Base-by-base conservation (phyloP, 2,888 invertebrate species). In the Acrobasis repandana region DNA sequence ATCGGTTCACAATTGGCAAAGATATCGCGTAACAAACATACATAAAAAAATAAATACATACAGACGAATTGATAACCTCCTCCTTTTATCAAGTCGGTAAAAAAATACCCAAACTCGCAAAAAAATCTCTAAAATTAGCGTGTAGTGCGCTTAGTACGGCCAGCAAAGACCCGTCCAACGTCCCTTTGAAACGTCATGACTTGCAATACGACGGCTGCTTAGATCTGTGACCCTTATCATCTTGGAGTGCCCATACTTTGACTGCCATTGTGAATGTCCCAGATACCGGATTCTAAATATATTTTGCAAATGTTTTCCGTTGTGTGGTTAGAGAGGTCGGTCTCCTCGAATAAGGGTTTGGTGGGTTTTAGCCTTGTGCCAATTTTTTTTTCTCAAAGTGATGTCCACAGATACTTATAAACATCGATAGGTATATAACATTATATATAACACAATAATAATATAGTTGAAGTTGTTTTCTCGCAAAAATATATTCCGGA, bases 161-260 rank as follows among this genome's bases (percentile, higher is more conserved):
- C 28, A 28, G 28, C 28, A 28, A 28, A 43, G 11, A 14, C 14
- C 43, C 11, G 6, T 14, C 14, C 38, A 18, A 38, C 14, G 38
- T 18, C 20, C 38, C 18, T 54, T 52, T 52, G 15, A 43, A 52
- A 54, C 61, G 59, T 61, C 60, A 57, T 60, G 58, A 59, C 56
- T 58, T 62, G 64, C 61, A 20, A 47, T 33, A 48, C 9, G 61
- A 46, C 52, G 43, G 18, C 57, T 58, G 52, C 60, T 61, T 54
- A 47, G 61, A 56, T 28, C 60, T 63, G 57, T 60, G 66, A 64
- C 63, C 61, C 59, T 62, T 58, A 59, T 64, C 61, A 59, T 63
- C 61, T 34, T 18, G 16, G 16, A 48, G 34, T 11, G 34, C 33
- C 46, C 47, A 43, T 20, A 50, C 36, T 36, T 49, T 36, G 36